Evolutionary conservation across 2,888 invertebrate species (phyloP).

Genomic region (Orthosia cruda): DNA sequence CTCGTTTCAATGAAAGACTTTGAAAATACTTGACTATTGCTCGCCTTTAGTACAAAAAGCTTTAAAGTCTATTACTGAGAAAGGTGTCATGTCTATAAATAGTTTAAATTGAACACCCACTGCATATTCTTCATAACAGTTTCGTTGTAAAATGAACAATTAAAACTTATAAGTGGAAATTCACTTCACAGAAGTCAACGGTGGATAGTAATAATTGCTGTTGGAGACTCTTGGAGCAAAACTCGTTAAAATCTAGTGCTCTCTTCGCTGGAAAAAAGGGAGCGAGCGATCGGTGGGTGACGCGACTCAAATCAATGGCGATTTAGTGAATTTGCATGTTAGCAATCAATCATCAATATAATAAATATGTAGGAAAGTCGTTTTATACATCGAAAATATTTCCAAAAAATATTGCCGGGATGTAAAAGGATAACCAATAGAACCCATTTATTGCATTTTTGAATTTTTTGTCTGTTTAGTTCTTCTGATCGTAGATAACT

Average conservation of each 20-base stretch:
- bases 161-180: constrained; percentile 77
- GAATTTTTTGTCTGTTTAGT: too few relatives aligned
- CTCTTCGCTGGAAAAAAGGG: constrained; percentile 72
- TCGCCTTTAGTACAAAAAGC: constrained; percentile 59
- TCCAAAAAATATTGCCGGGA: too few relatives aligned
- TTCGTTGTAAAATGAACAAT: constrained; percentile 72
- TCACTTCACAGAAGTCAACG: constrained; percentile 75
- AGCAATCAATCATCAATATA: too few relatives aligned
- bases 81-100: neutral
- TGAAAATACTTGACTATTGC: constrained; percentile 76
- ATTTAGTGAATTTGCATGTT: constrained; percentile 14
- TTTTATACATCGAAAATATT: too few relatives aligned
- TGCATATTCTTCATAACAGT: constrained; percentile 31
- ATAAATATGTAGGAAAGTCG: too few relatives aligned
- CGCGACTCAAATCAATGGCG: constrained; percentile 68
- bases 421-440: too few relatives aligned
- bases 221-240: constrained; percentile 80
- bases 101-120: constrained; percentile 1
- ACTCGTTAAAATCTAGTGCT: constrained; percentile 88
- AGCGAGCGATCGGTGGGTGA: constrained; percentile 60
- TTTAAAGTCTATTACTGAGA: constrained; percentile 24
- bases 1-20: constrained; percentile 70
- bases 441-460: too few relatives aligned
- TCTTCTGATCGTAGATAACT: too few relatives aligned
- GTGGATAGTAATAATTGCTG: constrained; percentile 82